phyloP scores from a whole-genome alignment of 1,140 invertebrate species.

The Drosophila kanapiae region DNA sequence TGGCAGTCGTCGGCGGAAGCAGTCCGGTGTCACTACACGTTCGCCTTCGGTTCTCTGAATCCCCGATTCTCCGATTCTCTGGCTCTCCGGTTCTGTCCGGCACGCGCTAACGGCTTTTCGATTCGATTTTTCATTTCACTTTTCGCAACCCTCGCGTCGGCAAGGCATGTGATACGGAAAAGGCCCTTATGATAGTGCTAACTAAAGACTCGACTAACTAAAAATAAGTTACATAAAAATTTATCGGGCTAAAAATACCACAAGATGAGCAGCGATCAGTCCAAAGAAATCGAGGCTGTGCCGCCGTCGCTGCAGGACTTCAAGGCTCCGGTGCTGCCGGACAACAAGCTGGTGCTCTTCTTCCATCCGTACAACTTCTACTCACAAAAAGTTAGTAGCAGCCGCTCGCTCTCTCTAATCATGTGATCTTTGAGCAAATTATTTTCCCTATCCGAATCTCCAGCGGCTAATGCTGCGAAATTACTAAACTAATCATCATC shows the following conservation, averaged over 20 bases:
- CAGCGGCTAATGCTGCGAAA: conserved; percentile 41
- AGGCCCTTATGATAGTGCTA: conserved; percentile 29
- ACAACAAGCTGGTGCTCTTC: conserved; percentile 88
- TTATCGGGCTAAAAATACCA: neutral
- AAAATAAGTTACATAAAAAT: conserved; percentile 1
- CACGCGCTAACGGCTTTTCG: conserved; percentile 41
- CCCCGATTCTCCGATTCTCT: conserved; percentile 6
- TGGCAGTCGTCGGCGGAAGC: conserved; percentile 13
- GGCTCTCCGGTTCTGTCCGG: conserved; percentile 16
- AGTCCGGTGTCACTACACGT: conserved; percentile 17
- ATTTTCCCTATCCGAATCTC: conserved; percentile 18
- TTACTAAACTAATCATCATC: conserved; percentile 55
- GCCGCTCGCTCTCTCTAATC: conserved; percentile 44
- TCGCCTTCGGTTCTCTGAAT: conserved; percentile 24
- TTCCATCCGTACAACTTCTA: conserved; percentile 91
- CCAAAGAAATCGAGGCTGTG: conserved; percentile 41
- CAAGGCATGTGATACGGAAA: conserved; percentile 46
- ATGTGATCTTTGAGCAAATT: conserved; percentile 55
- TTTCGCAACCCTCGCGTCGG: conserved; percentile 28
- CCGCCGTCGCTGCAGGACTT: conserved; percentile 53
- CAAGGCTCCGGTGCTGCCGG: conserved; percentile 68
- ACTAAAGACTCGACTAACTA: conserved; percentile 20
- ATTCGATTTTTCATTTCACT: conserved; percentile 16
- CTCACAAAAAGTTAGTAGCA: conserved; percentile 89
- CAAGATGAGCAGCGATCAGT: conserved; percentile 29